A percentile compares a stretch with the other conserved stretches of the same genome.
These are phyloP conservation scores for Neodiprion pinetum DNA, from an alignment of 1,140 invertebrate species.

Conservation along the genomic window DNA sequence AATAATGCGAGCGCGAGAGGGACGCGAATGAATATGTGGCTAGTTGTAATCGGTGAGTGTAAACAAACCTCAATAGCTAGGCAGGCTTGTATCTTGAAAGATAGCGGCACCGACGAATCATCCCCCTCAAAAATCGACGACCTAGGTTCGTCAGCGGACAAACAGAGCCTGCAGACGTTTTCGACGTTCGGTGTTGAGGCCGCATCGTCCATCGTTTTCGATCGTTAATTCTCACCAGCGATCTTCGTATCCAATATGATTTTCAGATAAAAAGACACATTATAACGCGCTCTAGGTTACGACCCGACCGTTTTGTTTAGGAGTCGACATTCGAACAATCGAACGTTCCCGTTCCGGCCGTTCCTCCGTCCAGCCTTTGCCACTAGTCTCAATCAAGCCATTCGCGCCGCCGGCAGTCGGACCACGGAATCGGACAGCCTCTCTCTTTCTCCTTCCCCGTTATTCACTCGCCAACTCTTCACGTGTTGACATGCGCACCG, in stretches of 20 bases:
- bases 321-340: slow-evolving; percentile 39
- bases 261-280: slow-evolving; percentile 16
- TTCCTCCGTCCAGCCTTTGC: neutral
- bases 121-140: slow-evolving; percentile 53
- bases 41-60: too few relatives aligned
- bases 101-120: slow-evolving; percentile 60
- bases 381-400: too few relatives aligned
- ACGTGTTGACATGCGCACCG: too few relatives aligned
- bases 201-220: slow-evolving; percentile 47
- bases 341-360: slow-evolving; percentile 28
- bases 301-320: slow-evolving; percentile 47
- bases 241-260: slow-evolving; percentile 9
- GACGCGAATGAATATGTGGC: too few relatives aligned
- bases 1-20: too few relatives aligned
- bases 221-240: neutral
- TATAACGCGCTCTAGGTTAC: slow-evolving; percentile 34
- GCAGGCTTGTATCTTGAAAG: slow-evolving; percentile 67
- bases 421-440: too few relatives aligned
- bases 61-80: slow-evolving; percentile 67
- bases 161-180: slow-evolving; percentile 69
- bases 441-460: too few relatives aligned
- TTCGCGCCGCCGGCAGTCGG: too few relatives aligned
- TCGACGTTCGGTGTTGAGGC: slow-evolving; percentile 48
- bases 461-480: too few relatives aligned
- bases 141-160: slow-evolving; percentile 63